A percentile compares a stretch with the other conserved stretches of the same genome.
Conservation (phyloP, 1,140 invertebrate genomes). For the Drosophila nigromelanica region DNA sequence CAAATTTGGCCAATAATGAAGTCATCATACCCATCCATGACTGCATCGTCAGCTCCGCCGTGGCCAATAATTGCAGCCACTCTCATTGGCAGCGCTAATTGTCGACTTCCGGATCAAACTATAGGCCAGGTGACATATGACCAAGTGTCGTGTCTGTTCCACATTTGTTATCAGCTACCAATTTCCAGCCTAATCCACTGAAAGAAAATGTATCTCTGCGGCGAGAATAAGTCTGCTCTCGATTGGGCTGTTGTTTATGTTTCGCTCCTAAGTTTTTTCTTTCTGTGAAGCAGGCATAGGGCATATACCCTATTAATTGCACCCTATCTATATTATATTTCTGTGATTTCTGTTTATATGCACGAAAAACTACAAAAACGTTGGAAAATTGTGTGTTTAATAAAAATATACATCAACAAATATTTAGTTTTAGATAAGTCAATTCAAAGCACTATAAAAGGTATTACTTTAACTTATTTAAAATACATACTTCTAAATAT, state of each 20-base stretch:
- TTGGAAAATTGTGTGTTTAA: too few species aligned
- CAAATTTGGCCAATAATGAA: conserved; percentile 16
- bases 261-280: background rate
- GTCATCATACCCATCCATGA: conserved; percentile 29
- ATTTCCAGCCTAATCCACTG: background rate
- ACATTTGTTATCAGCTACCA: conserved; percentile 50
- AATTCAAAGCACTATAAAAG: too few species aligned
- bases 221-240: background rate
- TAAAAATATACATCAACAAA: too few species aligned
- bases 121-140: conserved; percentile 57
- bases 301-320: too few species aligned
- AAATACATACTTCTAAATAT: too few species aligned
- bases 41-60: conserved; percentile 22
- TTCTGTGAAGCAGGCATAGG: too few species aligned
- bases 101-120: conserved; percentile 20
- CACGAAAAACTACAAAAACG: too few species aligned
- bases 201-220: background rate
- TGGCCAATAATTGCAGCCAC: background rate
- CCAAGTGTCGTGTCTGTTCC: conserved; percentile 50
- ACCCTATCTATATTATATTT: too few species aligned
- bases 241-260: background rate
- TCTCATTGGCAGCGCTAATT: conserved; percentile 24
- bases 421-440: too few species aligned
- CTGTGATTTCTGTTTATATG: too few species aligned
- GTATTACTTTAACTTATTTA: too few species aligned